These are phyloP conservation scores for Ferrisia virgata DNA, from an alignment of 2,888 invertebrate species.

Conservation along the genomic window DNA sequence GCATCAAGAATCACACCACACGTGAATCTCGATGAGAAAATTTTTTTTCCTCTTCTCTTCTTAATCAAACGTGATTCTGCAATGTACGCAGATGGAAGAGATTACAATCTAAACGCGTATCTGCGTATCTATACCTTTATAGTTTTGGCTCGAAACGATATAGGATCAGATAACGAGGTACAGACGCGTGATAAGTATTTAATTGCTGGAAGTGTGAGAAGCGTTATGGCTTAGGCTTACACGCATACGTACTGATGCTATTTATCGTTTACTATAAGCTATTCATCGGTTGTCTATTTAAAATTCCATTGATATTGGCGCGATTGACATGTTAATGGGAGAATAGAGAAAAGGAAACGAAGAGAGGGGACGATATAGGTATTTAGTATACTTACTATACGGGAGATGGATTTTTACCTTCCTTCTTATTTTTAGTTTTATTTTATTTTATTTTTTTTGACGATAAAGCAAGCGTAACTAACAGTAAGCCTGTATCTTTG, in stretches of 20 bases:
- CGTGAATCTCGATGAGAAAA: neutral
- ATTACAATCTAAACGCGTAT: neutral
- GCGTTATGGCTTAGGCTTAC: neutral
- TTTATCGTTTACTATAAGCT: neutral
- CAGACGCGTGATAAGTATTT: constrained; percentile 4
- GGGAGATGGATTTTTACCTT: neutral
- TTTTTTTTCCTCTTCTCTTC: neutral
- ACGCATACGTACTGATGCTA: too few relatives aligned
- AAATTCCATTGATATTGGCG: constrained; percentile 9
- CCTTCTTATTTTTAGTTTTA: neutral
- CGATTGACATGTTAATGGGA: constrained; percentile 17
- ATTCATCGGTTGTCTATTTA: constrained; percentile 14
- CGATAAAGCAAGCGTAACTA: neutral
- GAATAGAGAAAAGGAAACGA: neutral
- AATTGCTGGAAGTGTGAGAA: neutral
- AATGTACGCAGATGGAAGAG: neutral
- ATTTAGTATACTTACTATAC: neutral
- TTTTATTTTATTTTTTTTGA: neutral
- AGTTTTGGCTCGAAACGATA: neutral
- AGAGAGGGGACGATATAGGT: too few relatives aligned
- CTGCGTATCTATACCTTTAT: neutral
- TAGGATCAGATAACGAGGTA: neutral
- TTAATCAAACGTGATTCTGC: neutral
- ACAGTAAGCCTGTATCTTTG: constrained; percentile 12
- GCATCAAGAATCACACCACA: neutral